Evolutionary conservation across 1,140 invertebrate genomes (phyloP).

Genomic region (Thrips palmi): DNA sequence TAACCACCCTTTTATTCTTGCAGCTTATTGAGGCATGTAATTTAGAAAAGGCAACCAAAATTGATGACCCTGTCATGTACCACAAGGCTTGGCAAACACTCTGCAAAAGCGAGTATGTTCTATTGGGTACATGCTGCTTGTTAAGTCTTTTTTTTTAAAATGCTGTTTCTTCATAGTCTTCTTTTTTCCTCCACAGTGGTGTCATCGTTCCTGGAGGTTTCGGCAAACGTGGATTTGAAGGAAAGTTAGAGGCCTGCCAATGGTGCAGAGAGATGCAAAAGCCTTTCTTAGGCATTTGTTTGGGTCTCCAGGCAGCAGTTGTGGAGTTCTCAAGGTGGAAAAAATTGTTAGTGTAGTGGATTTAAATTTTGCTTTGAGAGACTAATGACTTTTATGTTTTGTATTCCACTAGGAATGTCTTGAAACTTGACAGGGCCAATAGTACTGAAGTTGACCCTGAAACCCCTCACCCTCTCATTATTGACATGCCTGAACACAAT

Average conservation of each 20-base stretch:
- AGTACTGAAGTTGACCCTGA: conserved; percentile 69
- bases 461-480: conserved; percentile 62
- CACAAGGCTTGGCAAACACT: conserved; percentile 88
- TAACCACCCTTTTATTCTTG: conserved; percentile 15
- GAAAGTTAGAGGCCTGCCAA: conserved; percentile 83
- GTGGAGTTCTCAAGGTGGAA: conserved; percentile 74
- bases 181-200: conserved; percentile 51
- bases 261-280: conserved; percentile 82
- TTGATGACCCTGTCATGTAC: conserved; percentile 60
- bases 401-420: conserved; percentile 44
- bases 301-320: conserved; percentile 92
- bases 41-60: conserved; percentile 57
- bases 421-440: conserved; percentile 60
- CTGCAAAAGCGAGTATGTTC: conserved; percentile 66
- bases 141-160: conserved; percentile 11
- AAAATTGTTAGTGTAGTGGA: not conserved
- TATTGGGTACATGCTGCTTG: not conserved
- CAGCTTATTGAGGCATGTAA: conserved; percentile 81
- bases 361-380: not conserved
- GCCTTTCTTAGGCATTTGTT: conserved; percentile 89
- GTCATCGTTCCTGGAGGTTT: conserved; percentile 96
- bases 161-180: conserved; percentile 10
- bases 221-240: conserved; percentile 86
- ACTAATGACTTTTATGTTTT: conserved; percentile 4
- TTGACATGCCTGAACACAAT: conserved; percentile 99